These are phyloP conservation scores for Hyphantria cunea DNA, from an alignment of 1,140 invertebrate genomes.

Conservation along the genomic window DNA sequence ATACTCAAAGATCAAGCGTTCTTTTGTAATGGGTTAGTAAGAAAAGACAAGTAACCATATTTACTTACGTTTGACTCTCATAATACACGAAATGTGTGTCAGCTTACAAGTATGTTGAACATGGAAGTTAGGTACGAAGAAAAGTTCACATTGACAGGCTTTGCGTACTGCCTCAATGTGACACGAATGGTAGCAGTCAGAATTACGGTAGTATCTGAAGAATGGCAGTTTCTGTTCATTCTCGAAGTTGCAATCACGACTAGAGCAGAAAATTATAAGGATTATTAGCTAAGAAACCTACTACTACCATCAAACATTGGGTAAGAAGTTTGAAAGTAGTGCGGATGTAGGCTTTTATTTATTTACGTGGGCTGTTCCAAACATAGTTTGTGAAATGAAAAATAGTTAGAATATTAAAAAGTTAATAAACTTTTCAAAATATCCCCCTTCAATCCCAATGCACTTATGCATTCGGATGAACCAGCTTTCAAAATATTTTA, in stretches of 20 bases:
- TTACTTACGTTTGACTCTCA: slow-evolving; percentile 47
- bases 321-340: neutral
- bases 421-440: too few relatives aligned
- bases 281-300: too few relatives aligned
- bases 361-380: too few relatives aligned
- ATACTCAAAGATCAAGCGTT: too few relatives aligned
- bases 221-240: slow-evolving; percentile 41
- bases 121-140: slow-evolving; percentile 45
- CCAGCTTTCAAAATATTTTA: too few relatives aligned
- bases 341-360: too few relatives aligned
- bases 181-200: slow-evolving; percentile 62
- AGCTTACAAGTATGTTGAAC: slow-evolving; percentile 42
- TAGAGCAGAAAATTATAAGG: slow-evolving; percentile 28
- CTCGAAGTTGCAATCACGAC: slow-evolving; percentile 57
- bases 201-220: slow-evolving; percentile 53
- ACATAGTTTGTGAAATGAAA: too few relatives aligned
- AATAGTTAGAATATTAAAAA: too few relatives aligned
- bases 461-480: too few relatives aligned
- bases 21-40: too few relatives aligned
- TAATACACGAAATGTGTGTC: slow-evolving; percentile 52
- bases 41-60: neutral
- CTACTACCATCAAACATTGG: too few relatives aligned
- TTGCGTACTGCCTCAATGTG: slow-evolving; percentile 37
- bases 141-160: slow-evolving; percentile 47
- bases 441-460: too few relatives aligned